Conservation (phyloP, 2,113 vertebrate genomes). For the Orycteropus afer region DNA sequence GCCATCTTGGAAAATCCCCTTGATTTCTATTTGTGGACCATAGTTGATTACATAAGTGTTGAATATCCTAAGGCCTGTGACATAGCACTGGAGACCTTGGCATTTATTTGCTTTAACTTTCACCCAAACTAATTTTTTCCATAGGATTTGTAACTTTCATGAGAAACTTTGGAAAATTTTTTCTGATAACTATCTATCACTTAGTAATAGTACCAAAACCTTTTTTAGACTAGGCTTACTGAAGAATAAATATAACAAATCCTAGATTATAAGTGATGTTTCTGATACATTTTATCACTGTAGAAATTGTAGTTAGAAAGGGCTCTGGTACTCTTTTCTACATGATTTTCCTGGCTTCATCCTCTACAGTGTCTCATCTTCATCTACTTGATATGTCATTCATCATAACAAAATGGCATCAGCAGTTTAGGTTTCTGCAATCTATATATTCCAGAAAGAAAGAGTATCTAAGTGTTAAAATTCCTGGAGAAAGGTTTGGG, state of each 20-base stretch:
- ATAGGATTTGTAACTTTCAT: conserved; percentile 16
- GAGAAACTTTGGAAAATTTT: conserved; percentile 30
- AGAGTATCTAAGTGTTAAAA: neutral
- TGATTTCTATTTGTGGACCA: neutral
- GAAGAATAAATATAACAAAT: conserved; percentile 41
- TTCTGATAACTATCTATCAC: conserved; percentile 10
- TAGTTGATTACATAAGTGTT: neutral
- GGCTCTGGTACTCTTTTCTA: neutral
- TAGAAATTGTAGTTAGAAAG: neutral
- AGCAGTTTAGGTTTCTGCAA: neutral
- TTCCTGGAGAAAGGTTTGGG: neutral
- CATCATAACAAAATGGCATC: neutral
- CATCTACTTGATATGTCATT: neutral
- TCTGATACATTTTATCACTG: neutral
- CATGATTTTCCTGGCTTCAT: neutral
- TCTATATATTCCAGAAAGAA: neutral
- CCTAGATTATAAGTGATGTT: conserved; percentile 4
- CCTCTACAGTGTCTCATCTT: neutral
- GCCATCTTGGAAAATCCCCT: too few relatives aligned
- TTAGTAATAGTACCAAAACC: conserved; percentile 53
- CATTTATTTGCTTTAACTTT: conserved; percentile 16
- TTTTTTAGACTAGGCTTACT: conserved; percentile 30
- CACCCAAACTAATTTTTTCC: neutral
- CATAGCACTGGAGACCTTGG: neutral
- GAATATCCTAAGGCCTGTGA: neutral